Conservation (phyloP, 2,888 invertebrate genomes). For the Diaphora mendica region DNA sequence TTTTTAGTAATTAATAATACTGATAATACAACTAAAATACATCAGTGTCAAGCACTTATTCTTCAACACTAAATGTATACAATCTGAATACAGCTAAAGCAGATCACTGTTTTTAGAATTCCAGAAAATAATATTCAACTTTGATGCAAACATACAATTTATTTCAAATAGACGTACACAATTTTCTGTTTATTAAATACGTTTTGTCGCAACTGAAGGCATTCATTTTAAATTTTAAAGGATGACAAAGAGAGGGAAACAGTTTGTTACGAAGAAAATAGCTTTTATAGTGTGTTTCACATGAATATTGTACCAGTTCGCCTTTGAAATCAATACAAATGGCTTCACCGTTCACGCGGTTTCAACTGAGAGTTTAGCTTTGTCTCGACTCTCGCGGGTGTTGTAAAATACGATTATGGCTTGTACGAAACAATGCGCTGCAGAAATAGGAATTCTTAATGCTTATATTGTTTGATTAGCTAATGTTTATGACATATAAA, state of each 20-base stretch:
- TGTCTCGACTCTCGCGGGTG: slow-evolving; percentile 6
- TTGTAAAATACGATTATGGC: slow-evolving; percentile 10
- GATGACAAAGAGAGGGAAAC: slow-evolving; percentile 1
- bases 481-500: too few species aligned
- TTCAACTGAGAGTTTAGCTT: slow-evolving; percentile 2
- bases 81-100: too few species aligned
- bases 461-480: not conserved
- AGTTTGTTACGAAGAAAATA: slow-evolving; percentile 4
- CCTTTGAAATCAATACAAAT: slow-evolving; percentile 15
- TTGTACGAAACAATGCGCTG: not conserved
- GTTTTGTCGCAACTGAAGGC: not conserved
- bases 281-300: slow-evolving; percentile 14
- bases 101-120: too few species aligned
- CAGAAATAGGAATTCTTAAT: not conserved
- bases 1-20: too few species aligned
- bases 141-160: not conserved
- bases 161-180: not conserved
- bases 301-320: slow-evolving; percentile 15
- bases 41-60: too few species aligned
- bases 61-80: too few species aligned
- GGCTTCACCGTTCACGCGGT: slow-evolving; percentile 12
- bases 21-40: too few species aligned
- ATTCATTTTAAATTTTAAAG: slow-evolving; percentile 5
- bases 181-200: not conserved
- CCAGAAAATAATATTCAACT: not conserved